Base-by-base conservation (phyloP, 2,888 invertebrate genomes). In the Netelia inedita region DNA sequence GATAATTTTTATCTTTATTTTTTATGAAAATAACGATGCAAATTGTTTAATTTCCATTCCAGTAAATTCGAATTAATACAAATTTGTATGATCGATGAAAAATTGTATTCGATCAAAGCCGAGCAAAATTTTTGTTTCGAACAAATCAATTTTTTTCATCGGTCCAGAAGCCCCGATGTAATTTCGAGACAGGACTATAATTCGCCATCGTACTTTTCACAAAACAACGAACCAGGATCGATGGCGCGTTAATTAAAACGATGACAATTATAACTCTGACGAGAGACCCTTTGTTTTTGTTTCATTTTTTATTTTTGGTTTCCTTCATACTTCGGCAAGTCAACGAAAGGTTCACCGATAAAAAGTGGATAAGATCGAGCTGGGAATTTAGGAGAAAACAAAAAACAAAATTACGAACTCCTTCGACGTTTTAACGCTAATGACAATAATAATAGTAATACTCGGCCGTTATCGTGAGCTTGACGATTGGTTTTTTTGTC, bases 401-500 rank as follows among this genome's bases (percentile, higher is more conserved):
- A 57, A 57, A 14, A 19, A 57, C 10, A 46, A 57, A 57, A 57
- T 16, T 16, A 57, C 5, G 16, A 57, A 57, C 73, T 57, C 5
- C 5, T 5, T 28, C 28, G 28, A 68, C 71, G 14, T 79, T 41
- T 73, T 78, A 57, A 72, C 74, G 73, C 43, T 85, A 66, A 83
- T 83, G 76, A 85, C 55, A 80, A 82, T 81, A 87, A 86, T 80
- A 85, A 82, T 81, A 74, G 80, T 85, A 79, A 85, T 85, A 83
- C 87, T 85, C 85, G 83, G 85, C 79, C 82, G 75, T 85, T 75
- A 79, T 86, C 80, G 66, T 72, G 41, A 86, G 76, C 61, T 71
- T 83, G 75, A 84, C 59, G 80, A 43, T 53, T 28, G 28, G 3
- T 28, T 28, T 69, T 61, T 55, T 59, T 74, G 75, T 71, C 75